Evolutionary conservation across 1,140 invertebrate species (phyloP), one percentile per base, ranked within the genome.

Genomic region (Drosophila sp.): DNA sequence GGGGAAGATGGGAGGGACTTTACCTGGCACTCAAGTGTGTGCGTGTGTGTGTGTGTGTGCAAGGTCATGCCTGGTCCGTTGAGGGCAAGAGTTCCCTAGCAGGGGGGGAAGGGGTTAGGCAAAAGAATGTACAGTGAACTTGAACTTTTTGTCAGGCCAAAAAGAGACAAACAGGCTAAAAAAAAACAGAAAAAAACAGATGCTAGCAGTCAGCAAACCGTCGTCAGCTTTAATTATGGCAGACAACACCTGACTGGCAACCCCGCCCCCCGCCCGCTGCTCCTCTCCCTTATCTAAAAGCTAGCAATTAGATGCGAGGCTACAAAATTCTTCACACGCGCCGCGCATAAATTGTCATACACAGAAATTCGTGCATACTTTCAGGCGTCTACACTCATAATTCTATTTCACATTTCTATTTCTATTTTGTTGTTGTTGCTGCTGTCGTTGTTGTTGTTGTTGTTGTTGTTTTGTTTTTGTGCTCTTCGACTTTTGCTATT

Each of bases 121-220:
- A 50, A 50, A 25, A 3, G 44, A 50, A 29, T 44, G 30, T 67
- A 40, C 8, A n/a, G 56, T 69, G 75, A 77, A 77, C 75, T 77
- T 77, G 75, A 77, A 77, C 75, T 77, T 69, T 77, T 77, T 77
- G 66, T 70, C 71, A 70, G 75, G 57, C 61, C 44, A 73, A 61
- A 41, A 73, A 61, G 27, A 76, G 74, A 76, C 60, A 64, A 76
- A 72, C 56, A 72, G 60, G 69, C 55, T 57, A 57, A 33, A 60
- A 35, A 35, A 35, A 35, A 35, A 4, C 4, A 35, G 10, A 35
- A 35, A 35, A 35, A 44, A 47, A 47, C 41, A 8, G 58, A 60
- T 68, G 44, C 11, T 61, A 57, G 56, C 56, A 35, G 56, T 58
- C 32, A n/a, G 17, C 56, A 58, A 58, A 50, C 23, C 44, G 44